phyloP scores from a whole-genome alignment of 2,113 vertebrate species.

The Mionectes macconnelli region DNA sequence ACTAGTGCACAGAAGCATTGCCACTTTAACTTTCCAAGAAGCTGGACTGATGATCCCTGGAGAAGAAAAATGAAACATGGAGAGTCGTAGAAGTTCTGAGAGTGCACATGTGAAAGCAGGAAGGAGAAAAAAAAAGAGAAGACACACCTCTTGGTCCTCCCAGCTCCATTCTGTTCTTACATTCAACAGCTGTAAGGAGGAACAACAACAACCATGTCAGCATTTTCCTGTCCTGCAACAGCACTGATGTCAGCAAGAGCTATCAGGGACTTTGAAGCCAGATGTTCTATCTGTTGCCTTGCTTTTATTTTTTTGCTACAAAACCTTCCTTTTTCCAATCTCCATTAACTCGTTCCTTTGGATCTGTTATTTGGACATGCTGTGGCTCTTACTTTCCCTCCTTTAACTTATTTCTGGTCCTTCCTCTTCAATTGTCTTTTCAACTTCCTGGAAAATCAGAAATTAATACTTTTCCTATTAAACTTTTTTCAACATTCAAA shows the following conservation, averaged over 20 bases:
- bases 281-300: neutral
- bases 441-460: neutral
- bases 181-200: neutral
- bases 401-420: neutral
- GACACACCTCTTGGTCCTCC: neutral
- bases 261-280: neutral
- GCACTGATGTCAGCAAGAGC: neutral
- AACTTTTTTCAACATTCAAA: neutral
- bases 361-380: neutral
- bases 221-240: neutral
- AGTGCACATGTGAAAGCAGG: neutral
- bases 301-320: neutral
- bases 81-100: neutral
- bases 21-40: too few species aligned
- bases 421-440: neutral
- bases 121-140: neutral
- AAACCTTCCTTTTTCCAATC: neutral
- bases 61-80: neutral
- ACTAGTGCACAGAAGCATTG: fast-evolving
- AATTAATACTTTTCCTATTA: neutral
- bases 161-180: neutral
- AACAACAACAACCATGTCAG: neutral
- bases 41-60: neutral
- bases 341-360: neutral
- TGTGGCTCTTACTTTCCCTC: neutral